These are phyloP conservation scores for Sebastiscus tertius DNA, from an alignment of 2,797 vertebrate genomes.

Conservation along the genomic window DNA sequence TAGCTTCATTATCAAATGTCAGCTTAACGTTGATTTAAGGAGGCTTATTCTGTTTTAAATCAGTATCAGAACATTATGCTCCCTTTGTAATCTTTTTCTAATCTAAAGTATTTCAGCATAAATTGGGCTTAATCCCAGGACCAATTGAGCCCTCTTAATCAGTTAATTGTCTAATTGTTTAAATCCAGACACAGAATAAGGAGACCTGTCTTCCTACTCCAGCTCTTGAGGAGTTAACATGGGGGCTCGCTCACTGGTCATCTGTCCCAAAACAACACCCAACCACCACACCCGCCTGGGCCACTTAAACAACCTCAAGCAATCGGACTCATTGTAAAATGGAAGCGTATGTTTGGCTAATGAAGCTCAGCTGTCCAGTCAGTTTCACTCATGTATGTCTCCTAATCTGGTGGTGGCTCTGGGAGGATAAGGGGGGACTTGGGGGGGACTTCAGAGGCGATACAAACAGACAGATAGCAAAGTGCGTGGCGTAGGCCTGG, in stretches of 20 bases:
- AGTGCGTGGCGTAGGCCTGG: constrained; percentile 63
- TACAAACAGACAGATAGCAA: constrained; percentile 72
- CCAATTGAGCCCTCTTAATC: constrained; percentile 74
- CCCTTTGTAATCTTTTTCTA: constrained; percentile 70
- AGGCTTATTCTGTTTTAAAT: constrained; percentile 66
- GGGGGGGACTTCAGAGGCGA: constrained; percentile 60
- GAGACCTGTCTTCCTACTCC: constrained; percentile 30
- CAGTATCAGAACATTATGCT: constrained; percentile 57
- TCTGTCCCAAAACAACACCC: constrained; percentile 46
- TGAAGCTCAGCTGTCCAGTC: constrained; percentile 73
- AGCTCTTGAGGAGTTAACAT: constrained; percentile 36
- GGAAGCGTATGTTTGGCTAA: constrained; percentile 74
- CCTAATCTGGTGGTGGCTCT: constrained; percentile 76
- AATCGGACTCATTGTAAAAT: constrained; percentile 61
- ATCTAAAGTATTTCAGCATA: constrained; percentile 72
- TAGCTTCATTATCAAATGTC: constrained; percentile 45
- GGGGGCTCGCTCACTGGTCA: constrained; percentile 35
- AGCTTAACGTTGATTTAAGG: constrained; percentile 39
- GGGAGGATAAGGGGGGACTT: constrained; percentile 46
- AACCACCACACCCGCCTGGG: constrained; percentile 22
- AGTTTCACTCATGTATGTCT: constrained; percentile 75
- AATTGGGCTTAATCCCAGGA: constrained; percentile 59
- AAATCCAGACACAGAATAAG: constrained; percentile 67
- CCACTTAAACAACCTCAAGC: constrained; percentile 38
- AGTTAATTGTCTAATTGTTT: constrained; percentile 78